Evolutionary conservation across 37 sponge, comb jelly and placozoan genomes (phyloP).

Genomic region (Chondrosia reniformis): DNA sequence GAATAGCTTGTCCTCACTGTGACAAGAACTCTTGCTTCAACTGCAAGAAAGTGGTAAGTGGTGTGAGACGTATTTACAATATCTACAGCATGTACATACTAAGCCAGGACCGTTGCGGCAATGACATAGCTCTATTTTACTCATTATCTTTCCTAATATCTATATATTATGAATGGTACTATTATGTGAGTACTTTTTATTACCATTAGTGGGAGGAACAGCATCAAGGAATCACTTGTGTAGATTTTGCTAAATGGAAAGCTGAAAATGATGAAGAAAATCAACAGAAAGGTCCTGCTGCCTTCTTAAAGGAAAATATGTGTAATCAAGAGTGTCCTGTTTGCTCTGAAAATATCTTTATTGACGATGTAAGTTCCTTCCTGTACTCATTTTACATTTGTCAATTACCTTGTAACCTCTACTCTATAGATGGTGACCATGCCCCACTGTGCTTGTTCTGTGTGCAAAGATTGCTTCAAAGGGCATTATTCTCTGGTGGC

Average conservation of each 20-base stretch:
- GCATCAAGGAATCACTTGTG: constrained; percentile 69
- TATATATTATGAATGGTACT: too few relatives aligned
- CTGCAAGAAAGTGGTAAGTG: constrained; percentile 77
- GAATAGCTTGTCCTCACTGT: constrained; percentile 68
- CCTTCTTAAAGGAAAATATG: constrained; percentile 70
- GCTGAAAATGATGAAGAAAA: constrained; percentile 69
- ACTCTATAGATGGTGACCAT: constrained; percentile 56
- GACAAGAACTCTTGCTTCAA: constrained; percentile 49
- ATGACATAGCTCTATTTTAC: neutral
- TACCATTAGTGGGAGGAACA: constrained; percentile 71
- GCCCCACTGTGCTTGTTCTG: constrained; percentile 51
- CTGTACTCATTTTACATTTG: too few relatives aligned
- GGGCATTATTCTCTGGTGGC: constrained; percentile 48
- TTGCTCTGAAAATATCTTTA: constrained; percentile 30
- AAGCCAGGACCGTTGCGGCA: too few relatives aligned
- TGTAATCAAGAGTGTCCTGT: constrained; percentile 76
- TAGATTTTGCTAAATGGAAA: constrained; percentile 76
- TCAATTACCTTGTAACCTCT: too few relatives aligned
- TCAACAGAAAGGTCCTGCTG: constrained; percentile 80
- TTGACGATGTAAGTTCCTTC: constrained; percentile 77
- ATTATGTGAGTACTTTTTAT: neutral
- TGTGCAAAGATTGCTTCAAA: constrained; percentile 77
- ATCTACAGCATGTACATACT: too few relatives aligned
- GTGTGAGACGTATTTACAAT: too few relatives aligned
- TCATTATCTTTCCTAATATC: too few relatives aligned